A percentile compares a stretch with the other conserved stretches of the same genome.
These are phyloP conservation scores for Mesoclemmys tuberculata DNA, from an alignment of 2,113 vertebrate species.

Conservation along the genomic window DNA sequence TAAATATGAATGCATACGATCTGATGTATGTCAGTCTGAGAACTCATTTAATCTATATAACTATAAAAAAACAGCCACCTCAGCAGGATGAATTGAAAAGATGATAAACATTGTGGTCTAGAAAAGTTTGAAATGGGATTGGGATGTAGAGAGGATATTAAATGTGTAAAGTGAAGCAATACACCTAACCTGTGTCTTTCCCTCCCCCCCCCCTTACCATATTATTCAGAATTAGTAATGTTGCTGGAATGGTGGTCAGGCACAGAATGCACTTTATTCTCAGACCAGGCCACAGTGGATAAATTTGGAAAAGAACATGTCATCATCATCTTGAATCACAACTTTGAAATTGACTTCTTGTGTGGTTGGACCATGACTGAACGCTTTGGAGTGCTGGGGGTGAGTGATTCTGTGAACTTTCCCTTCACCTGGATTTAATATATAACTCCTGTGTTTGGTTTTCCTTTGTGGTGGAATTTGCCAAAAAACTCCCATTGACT, in stretches of 20 bases:
- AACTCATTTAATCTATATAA: not conserved
- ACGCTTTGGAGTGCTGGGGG: conserved; percentile 93
- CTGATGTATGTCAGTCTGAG: not conserved
- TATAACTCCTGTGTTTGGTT: not conserved
- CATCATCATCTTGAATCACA: conserved; percentile 98
- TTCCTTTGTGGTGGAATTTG: not conserved
- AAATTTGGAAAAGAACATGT: conserved; percentile 94
- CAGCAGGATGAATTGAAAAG: not conserved
- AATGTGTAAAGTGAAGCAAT: not conserved
- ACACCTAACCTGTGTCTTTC: not conserved
- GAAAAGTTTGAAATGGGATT: not conserved
- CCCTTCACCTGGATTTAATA: not conserved
- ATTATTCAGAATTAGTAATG: conserved; percentile 92
- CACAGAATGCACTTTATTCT: conserved; percentile 95
- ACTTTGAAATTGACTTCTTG: conserved; percentile 97
- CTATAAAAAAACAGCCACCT: not conserved
- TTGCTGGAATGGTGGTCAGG: conserved; percentile 98
- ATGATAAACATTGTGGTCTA: not conserved
- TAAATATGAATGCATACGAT: not conserved
- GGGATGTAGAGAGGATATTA: not conserved
- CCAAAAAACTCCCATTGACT: not conserved
- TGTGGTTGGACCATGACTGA: conserved; percentile 99
- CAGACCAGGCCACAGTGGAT: conserved; percentile 88
- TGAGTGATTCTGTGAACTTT: conserved; percentile 65
- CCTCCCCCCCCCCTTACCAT: not conserved